phyloP scores from a whole-genome alignment of 2,113 vertebrate species.

The Epinephelus lanceolatus region DNA sequence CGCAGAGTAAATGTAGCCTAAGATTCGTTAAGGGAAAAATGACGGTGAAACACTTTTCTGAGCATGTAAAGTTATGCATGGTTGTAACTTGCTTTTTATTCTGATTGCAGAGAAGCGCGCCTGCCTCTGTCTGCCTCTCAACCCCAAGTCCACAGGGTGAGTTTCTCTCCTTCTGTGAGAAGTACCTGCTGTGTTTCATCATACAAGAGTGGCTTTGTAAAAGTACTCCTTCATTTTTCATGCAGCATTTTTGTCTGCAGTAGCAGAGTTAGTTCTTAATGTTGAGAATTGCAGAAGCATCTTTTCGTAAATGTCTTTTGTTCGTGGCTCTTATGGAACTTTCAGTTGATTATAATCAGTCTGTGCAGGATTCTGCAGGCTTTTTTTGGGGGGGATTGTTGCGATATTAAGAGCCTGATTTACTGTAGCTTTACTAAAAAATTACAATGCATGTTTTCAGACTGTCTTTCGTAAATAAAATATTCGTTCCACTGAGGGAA shows the following conservation, averaged over 20 bases:
- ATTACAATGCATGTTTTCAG: too few species aligned
- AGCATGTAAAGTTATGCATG: background rate
- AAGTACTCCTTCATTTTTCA: background rate
- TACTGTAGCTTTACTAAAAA: too few species aligned
- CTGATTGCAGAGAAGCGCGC: constrained; percentile 83
- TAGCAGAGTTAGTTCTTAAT: background rate
- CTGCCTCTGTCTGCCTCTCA: constrained; percentile 86
- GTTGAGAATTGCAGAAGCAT: background rate
- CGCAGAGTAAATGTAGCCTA: background rate
- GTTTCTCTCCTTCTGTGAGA: constrained; percentile 38
- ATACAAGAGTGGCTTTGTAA: background rate
- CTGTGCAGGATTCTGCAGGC: too few species aligned
- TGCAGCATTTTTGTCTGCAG: constrained; percentile 6
- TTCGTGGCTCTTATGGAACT: background rate
- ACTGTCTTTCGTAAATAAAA: too few species aligned
- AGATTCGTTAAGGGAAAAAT: background rate
- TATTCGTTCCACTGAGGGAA: too few species aligned
- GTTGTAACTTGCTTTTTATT: constrained; percentile 47
- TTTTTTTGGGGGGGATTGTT: too few species aligned
- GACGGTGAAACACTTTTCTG: background rate
- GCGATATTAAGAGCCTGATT: too few species aligned
- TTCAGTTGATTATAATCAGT: background rate
- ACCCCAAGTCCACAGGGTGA: constrained; percentile 83
- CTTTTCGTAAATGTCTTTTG: background rate
- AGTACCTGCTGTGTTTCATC: background rate